Percentiles rank a stretch among this genome's conserved stretches.
These are phyloP conservation scores for Lithobates pipiens DNA, from an alignment of 2,797 vertebrate species.

Conservation along the genomic window DNA sequence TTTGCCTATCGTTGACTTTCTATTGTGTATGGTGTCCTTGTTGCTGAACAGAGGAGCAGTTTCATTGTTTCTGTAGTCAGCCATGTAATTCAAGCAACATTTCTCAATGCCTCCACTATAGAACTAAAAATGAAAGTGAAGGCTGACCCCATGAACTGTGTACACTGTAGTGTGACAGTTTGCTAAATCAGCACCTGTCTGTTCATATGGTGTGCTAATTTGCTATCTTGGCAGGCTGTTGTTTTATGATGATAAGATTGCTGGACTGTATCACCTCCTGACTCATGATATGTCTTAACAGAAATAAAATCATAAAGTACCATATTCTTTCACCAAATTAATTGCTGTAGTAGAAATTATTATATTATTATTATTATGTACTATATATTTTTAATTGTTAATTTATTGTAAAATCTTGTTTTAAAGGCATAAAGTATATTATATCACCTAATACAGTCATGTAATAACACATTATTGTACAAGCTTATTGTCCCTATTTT, in stretches of 20 bases:
- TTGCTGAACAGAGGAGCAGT: background rate
- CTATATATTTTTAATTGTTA: no score
- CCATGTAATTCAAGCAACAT: background rate
- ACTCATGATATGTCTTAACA: background rate
- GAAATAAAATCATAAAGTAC: background rate
- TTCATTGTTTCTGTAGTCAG: background rate
- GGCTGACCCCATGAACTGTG: background rate
- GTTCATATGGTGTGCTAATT: background rate
- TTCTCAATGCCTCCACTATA: background rate
- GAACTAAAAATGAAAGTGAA: background rate
- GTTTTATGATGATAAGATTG: background rate
- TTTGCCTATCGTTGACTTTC: background rate
- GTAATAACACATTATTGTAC: no score
- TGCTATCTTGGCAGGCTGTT: background rate
- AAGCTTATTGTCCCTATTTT: no score
- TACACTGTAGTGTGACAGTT: background rate
- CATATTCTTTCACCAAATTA: background rate
- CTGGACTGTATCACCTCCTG: background rate
- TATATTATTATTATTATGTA: no score
- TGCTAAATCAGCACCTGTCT: constrained; percentile 7
- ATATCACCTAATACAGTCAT: no score
- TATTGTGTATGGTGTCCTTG: background rate
- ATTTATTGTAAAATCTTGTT: no score
- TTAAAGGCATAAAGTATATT: no score
- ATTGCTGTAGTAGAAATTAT: background rate